A percentile compares a stretch with the other conserved stretches of the same genome.
Evolutionary conservation across 1,140 invertebrate genomes (phyloP).

Genomic region (Bombyx mori): DNA sequence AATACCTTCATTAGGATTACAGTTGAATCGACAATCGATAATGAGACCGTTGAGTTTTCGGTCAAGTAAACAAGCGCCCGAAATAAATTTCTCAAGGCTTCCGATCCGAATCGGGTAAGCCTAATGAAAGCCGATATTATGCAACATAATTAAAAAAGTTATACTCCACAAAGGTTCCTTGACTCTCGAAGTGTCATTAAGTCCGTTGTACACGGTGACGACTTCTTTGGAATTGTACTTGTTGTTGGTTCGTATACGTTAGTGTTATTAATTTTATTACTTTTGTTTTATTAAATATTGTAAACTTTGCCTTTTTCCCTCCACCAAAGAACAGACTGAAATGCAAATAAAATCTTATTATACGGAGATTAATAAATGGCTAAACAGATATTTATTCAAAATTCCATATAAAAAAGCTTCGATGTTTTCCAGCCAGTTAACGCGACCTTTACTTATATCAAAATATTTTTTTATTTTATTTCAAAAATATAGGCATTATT

Average conservation of each 20-base stretch:
- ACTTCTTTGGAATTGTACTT: conserved; percentile 15
- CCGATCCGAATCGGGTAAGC: conserved; percentile 4
- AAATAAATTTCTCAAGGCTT: too few species aligned
- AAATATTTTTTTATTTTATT: too few species aligned
- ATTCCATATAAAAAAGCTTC: too few species aligned
- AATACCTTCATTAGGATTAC: background rate
- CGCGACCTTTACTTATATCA: too few species aligned
- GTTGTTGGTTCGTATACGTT: conserved; percentile 13
- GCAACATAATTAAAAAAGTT: conserved; percentile 30
- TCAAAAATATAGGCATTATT: too few species aligned
- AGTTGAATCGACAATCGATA: too few species aligned
- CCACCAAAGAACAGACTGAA: background rate
- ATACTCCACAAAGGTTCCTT: conserved; percentile 13
- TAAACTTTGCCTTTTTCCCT: too few species aligned
- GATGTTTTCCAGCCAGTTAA: too few species aligned
- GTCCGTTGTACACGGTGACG: conserved; percentile 6
- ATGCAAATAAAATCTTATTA: background rate
- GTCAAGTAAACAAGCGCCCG: too few species aligned
- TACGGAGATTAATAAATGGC: background rate
- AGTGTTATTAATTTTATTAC: background rate
- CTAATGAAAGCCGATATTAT: conserved; percentile 14
- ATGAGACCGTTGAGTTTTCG: too few species aligned
- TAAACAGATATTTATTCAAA: too few species aligned
- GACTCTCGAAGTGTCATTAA: conserved; percentile 8
- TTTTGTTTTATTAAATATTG: background rate